Percentiles rank a stretch among this genome's conserved stretches.
These are phyloP conservation scores for Cephus runcator DNA, from an alignment of 2,888 invertebrate genomes.

Conservation along the genomic window DNA sequence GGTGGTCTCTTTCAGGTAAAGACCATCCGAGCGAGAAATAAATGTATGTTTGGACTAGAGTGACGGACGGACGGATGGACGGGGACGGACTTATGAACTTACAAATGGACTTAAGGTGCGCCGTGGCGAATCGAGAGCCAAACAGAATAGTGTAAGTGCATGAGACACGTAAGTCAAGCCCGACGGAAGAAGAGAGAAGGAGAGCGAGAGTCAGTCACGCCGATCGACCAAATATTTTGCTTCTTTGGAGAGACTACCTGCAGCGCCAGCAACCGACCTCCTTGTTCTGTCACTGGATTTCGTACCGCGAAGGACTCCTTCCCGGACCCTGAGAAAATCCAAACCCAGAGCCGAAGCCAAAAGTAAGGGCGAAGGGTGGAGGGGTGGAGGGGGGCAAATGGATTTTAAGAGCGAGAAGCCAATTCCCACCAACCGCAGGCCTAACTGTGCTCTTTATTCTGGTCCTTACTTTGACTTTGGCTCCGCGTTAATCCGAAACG, in stretches of 20 bases:
- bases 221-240: constrained; percentile 41
- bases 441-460: not conserved
- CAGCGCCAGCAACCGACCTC: too few species aligned
- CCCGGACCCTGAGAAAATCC: not conserved
- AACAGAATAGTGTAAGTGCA: constrained; percentile 36
- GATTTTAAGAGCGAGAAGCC: constrained; percentile 38
- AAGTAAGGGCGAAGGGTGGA: constrained; percentile 14
- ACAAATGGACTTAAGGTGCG: constrained; percentile 26
- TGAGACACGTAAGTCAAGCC: constrained; percentile 14
- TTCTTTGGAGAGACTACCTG: constrained; percentile 30
- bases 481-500: too few species aligned
- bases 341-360: constrained; percentile 6
- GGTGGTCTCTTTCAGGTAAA: constrained; percentile 3
- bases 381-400: constrained; percentile 24
- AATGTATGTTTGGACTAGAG: constrained; percentile 48
- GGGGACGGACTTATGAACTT: constrained; percentile 17
- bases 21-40: constrained; percentile 33
- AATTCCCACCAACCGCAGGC: constrained; percentile 16
- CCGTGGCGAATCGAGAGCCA: constrained; percentile 56
- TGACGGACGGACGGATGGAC: constrained; percentile 27
- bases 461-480: too few species aligned
- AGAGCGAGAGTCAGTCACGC: constrained; percentile 39
- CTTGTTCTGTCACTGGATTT: too few species aligned
- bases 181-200: too few species aligned
- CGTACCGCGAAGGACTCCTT: too few species aligned